These are phyloP conservation scores for Recurvirostra avosetta DNA, from an alignment of 2,113 vertebrate species.

Conservation along the genomic window DNA sequence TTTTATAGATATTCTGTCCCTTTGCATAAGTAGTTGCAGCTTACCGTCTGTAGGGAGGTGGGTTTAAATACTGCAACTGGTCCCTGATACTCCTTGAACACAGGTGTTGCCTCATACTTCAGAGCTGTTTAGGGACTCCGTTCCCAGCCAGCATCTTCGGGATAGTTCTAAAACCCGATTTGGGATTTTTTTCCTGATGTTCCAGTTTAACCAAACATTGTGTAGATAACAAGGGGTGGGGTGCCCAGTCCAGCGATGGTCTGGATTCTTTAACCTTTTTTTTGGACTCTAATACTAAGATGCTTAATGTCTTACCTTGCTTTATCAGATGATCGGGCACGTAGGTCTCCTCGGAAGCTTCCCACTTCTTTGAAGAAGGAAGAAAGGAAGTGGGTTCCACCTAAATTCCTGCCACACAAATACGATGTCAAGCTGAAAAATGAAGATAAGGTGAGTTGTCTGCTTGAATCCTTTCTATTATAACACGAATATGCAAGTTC, in stretches of 20 bases:
- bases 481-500: background rate
- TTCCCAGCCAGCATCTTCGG: background rate
- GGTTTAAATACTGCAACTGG: background rate
- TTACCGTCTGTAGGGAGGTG: background rate
- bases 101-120: background rate
- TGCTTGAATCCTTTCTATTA: background rate
- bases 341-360: constrained; percentile 93
- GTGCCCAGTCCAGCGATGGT: background rate
- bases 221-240: background rate
- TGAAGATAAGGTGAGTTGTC: constrained; percentile 88
- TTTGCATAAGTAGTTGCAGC: background rate
- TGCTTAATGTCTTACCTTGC: background rate
- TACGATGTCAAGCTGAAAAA: constrained; percentile 93
- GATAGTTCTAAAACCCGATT: background rate
- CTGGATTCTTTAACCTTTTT: background rate
- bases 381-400: constrained; percentile 93
- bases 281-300: background rate
- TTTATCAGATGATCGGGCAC: constrained; percentile 86
- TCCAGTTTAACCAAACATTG: background rate
- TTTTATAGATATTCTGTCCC: fast-evolving
- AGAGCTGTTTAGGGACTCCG: background rate
- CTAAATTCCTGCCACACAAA: constrained; percentile 95
- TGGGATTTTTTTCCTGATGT: background rate
- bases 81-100: background rate
- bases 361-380: constrained; percentile 92